A percentile compares a stretch with the other conserved stretches of the same genome.
Evolutionary conservation across 2,797 vertebrate genomes (phyloP).

Genomic region (Spea hammondii): DNA sequence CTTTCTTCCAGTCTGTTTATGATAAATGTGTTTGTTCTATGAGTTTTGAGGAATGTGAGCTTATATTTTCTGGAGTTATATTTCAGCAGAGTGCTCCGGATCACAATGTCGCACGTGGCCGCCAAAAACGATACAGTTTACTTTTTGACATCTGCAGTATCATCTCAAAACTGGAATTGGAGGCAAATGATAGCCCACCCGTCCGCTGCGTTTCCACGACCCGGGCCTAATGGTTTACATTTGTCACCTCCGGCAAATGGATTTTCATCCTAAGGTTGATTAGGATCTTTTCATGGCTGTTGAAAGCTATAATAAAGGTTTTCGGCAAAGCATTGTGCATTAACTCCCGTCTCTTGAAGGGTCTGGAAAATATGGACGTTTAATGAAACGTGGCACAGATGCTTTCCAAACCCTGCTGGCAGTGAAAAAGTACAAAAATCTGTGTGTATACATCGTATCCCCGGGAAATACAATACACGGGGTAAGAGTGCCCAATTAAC

Average conservation of each 20-base stretch:
- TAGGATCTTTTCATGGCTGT: neutral
- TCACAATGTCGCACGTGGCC: too few species aligned
- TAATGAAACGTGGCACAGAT: too few species aligned
- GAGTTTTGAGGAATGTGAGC: conserved; percentile 1
- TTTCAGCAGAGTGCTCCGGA: too few species aligned
- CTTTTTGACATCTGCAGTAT: neutral
- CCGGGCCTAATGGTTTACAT: neutral
- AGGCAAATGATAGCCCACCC: neutral
- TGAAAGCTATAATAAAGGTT: conserved; percentile 4
- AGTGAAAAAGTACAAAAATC: too few species aligned
- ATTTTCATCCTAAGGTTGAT: neutral
- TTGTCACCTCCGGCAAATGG: neutral
- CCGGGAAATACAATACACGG: too few species aligned
- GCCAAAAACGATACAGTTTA: too few species aligned
- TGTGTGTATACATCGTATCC: too few species aligned
- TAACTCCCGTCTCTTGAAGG: too few species aligned
- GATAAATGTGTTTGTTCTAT: neutral
- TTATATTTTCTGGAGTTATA: neutral
- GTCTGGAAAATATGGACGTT: too few species aligned
- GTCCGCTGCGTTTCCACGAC: neutral
- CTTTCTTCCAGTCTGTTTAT: too few species aligned
- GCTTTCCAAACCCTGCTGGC: too few species aligned
- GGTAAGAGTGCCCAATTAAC: too few species aligned
- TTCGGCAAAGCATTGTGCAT: neutral
- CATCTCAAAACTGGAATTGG: neutral